phyloP scores from a whole-genome alignment of 1,140 invertebrate genomes.

The Halictus rubicundus region DNA sequence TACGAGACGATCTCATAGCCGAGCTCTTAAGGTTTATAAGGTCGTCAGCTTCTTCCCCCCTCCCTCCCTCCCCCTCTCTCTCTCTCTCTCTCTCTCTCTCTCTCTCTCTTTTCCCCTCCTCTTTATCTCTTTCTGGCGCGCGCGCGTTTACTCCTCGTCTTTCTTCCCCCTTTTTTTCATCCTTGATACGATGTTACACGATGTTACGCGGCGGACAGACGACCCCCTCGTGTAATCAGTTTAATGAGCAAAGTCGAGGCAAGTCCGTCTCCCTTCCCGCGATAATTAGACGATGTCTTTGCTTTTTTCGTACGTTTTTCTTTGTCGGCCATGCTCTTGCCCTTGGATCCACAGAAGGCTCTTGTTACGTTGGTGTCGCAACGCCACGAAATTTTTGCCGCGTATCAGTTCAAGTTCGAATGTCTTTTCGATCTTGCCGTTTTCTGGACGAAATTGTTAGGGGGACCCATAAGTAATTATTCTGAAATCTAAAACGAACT shows the following conservation, averaged over 20 bases:
- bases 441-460: too few relatives aligned
- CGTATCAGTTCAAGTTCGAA: conserved; percentile 14
- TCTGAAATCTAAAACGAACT: too few relatives aligned
- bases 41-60: conserved; percentile 16
- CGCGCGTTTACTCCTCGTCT: neutral
- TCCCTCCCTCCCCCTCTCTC: neutral
- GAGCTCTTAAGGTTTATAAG: conserved; percentile 35
- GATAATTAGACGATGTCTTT: conserved; percentile 45
- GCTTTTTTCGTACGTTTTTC: conserved; percentile 4
- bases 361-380: neutral
- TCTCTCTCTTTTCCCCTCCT: neutral
- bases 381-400: neutral
- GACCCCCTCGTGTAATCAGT: conserved; percentile 46
- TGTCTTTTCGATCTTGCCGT: neutral
- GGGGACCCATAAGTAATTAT: too few relatives aligned
- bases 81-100: neutral
- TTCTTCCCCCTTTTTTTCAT: conserved; percentile 1
- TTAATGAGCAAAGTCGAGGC: conserved; percentile 41
- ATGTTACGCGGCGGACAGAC: conserved; percentile 31
- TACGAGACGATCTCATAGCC: conserved; percentile 5
- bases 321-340: too few relatives aligned
- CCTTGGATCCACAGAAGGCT: conserved; percentile 2
- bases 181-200: conserved; percentile 28
- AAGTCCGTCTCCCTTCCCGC: conserved; percentile 1
- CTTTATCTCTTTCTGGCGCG: neutral